A percentile compares a stretch with the other conserved stretches of the same genome.
These are phyloP conservation scores for Ectemnius cavifrons DNA, from an alignment of 2,888 invertebrate species.

Conservation along the genomic window DNA sequence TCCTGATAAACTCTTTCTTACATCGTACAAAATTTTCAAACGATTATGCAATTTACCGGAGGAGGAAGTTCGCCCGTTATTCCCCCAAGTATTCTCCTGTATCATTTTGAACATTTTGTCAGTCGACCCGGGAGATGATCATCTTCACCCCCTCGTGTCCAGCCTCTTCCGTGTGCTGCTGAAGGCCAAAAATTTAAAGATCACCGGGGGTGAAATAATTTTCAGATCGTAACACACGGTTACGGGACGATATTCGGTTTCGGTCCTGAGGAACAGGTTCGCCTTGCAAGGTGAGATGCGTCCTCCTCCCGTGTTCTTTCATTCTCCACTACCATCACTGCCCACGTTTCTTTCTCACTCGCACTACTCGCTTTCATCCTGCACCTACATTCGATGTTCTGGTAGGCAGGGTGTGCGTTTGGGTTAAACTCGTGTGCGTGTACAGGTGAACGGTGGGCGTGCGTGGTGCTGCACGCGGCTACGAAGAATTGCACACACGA, in stretches of 20 bases:
- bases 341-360: neutral
- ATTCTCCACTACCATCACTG: slow-evolving; percentile 30
- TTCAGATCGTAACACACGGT: slow-evolving; percentile 55
- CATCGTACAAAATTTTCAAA: too few relatives aligned
- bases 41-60: neutral
- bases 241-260: slow-evolving; percentile 58
- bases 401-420: neutral
- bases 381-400: neutral
- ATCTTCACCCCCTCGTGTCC: slow-evolving; percentile 16
- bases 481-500: slow-evolving; percentile 53
- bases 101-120: slow-evolving; percentile 14
- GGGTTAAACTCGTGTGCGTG: slow-evolving; percentile 8
- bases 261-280: slow-evolving; percentile 67
- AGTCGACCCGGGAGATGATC: neutral
- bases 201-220: slow-evolving; percentile 57
- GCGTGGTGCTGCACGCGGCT: slow-evolving; percentile 41
- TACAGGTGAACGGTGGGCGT: slow-evolving; percentile 58
- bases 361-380: slow-evolving; percentile 22
- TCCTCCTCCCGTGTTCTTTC: slow-evolving; percentile 49
- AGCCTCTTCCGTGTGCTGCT: slow-evolving; percentile 28
- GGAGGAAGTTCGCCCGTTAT: slow-evolving; percentile 9
- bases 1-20: too few relatives aligned
- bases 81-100: neutral
- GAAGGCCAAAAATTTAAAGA: slow-evolving; percentile 60
- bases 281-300: slow-evolving; percentile 74